Conservation (phyloP, 2,888 invertebrate genomes). For the Lamproptera curius region DNA sequence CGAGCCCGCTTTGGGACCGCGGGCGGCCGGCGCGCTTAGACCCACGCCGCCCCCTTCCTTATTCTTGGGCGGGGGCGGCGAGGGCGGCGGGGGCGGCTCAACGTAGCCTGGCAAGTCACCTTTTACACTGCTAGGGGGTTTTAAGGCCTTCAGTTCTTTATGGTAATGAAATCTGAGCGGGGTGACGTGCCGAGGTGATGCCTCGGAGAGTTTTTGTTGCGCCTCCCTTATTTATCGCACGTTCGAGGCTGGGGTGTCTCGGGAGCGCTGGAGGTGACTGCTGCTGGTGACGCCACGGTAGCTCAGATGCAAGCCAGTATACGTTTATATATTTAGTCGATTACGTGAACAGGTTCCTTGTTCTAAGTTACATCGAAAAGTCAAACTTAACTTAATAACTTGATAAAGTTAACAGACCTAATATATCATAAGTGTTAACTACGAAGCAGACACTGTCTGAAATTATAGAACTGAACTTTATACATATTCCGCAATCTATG, state of each 20-base stretch:
- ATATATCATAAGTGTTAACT: too few relatives aligned
- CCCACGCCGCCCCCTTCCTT: constrained; percentile 31
- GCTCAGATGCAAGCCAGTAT: too few relatives aligned
- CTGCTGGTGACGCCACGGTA: constrained; percentile 51
- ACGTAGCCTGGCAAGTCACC: constrained; percentile 41
- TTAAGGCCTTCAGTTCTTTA: constrained; percentile 78
- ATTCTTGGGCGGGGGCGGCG: constrained; percentile 18
- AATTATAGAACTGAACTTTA: too few relatives aligned
- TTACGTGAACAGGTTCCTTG: too few relatives aligned
- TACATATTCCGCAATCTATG: too few relatives aligned
- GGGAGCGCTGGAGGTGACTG: neutral
- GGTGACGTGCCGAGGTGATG: constrained; percentile 76
- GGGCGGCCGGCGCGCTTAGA: constrained; percentile 44
- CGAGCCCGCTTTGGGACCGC: constrained; percentile 60
- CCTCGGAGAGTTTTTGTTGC: constrained; percentile 75
- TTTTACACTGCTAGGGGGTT: constrained; percentile 62
- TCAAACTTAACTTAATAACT: too few relatives aligned
- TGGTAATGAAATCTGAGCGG: constrained; percentile 79
- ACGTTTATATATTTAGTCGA: too few relatives aligned
- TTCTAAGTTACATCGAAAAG: too few relatives aligned
- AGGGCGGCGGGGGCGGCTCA: constrained; percentile 24
- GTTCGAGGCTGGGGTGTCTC: constrained; percentile 57
- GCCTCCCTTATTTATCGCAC: constrained; percentile 73
- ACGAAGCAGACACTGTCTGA: too few relatives aligned
- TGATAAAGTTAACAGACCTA: too few relatives aligned